phyloP scores from a whole-genome alignment of 2,113 vertebrate species.

The Charadrius vociferus region DNA sequence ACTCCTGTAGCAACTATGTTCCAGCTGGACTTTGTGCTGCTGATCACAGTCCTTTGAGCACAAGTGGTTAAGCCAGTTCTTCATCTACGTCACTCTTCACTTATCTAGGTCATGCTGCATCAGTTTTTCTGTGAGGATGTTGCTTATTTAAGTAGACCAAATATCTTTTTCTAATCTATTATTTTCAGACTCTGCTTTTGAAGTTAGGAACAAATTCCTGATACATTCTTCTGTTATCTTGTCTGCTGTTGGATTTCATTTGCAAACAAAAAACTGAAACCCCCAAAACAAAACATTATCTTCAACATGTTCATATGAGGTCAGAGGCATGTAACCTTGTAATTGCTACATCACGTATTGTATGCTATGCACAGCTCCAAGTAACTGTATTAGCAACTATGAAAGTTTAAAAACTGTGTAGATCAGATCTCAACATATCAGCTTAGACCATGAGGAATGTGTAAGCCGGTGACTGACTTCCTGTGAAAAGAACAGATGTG shows the following conservation, averaged over 20 bases:
- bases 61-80: not conserved
- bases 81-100: not conserved
- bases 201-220: not conserved
- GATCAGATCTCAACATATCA: not conserved
- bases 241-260: not conserved
- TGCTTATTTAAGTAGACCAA: not conserved
- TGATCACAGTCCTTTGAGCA: not conserved
- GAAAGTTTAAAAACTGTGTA: not conserved
- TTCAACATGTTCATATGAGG: accelerated
- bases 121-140: not conserved
- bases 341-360: not conserved
- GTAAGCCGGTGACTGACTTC: not conserved
- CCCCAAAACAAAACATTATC: not conserved
- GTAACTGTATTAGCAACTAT: not conserved
- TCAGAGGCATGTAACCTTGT: not conserved
- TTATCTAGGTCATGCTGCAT: not conserved
- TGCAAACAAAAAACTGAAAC: not conserved
- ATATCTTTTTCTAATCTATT: not conserved
- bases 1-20: not conserved
- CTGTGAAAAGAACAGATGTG: not conserved
- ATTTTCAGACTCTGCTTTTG: not conserved
- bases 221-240: not conserved
- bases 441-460: not conserved
- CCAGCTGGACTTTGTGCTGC: not conserved
- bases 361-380: not conserved